Evolutionary conservation across 2,888 invertebrate genomes (phyloP).

Genomic region (Litoditis marina): DNA sequence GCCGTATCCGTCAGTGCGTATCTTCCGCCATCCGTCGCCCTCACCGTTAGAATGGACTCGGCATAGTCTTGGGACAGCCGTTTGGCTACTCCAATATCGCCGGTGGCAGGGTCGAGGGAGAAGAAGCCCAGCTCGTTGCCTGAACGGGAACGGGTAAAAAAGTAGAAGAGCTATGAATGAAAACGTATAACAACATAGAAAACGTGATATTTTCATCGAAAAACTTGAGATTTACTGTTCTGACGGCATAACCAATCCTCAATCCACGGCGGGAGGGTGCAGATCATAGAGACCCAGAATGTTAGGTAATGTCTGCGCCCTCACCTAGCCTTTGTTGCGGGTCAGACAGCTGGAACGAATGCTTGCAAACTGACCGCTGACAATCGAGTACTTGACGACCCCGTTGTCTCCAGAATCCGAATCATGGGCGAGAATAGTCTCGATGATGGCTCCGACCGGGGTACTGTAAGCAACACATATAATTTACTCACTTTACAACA

Average conservation of each 20-base stretch:
- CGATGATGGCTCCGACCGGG: conserved; percentile 27
- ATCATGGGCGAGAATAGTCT: conserved; percentile 79
- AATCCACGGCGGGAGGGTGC: too few relatives aligned
- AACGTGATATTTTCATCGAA: neutral
- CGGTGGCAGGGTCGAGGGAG: conserved; percentile 44
- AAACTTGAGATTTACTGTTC: too few relatives aligned
- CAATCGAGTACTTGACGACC: conserved; percentile 83
- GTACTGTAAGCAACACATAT: conserved; percentile 18
- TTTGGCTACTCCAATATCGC: conserved; percentile 39
- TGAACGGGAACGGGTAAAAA: too few relatives aligned
- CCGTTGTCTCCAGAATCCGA: conserved; percentile 91
- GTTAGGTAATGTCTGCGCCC: too few relatives aligned
- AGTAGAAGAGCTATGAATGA: neutral
- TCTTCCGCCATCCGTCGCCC: conserved; percentile 68
- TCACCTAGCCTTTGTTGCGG: too few relatives aligned
- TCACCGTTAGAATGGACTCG: conserved; percentile 80
- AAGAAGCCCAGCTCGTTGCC: conserved; percentile 74
- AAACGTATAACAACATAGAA: neutral
- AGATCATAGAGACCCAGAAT: too few relatives aligned
- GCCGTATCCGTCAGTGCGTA: conserved; percentile 68
- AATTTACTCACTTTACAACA: too few relatives aligned
- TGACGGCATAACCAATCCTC: too few relatives aligned
- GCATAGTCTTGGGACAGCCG: conserved; percentile 62
- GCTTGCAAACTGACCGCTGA: conserved; percentile 73
- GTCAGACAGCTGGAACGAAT: too few relatives aligned